Conservation (phyloP, 1,140 invertebrate species). For the Cephus cinctus region DNA sequence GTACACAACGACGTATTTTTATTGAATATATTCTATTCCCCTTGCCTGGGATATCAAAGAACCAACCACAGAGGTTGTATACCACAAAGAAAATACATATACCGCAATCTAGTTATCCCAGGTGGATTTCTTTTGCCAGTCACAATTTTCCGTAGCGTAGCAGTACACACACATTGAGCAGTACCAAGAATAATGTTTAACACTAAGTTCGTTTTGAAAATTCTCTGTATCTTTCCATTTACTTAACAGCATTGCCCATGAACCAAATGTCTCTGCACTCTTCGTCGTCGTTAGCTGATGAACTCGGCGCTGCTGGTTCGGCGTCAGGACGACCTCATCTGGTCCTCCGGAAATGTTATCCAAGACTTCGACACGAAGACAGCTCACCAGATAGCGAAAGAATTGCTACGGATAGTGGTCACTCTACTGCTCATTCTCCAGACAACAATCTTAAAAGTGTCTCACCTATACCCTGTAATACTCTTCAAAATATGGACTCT, state of each 20-base stretch:
- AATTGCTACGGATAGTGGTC: conserved; percentile 81
- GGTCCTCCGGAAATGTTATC: conserved; percentile 70
- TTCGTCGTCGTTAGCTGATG: conserved; percentile 69
- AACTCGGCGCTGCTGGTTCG: conserved; percentile 54
- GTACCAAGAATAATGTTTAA: too few relatives aligned
- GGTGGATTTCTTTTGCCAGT: too few relatives aligned
- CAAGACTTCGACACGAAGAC: conserved; percentile 70
- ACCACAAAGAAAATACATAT: too few relatives aligned
- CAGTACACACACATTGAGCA: too few relatives aligned
- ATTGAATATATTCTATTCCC: too few relatives aligned
- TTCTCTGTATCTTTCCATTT: background rate
- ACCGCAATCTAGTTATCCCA: too few relatives aligned
- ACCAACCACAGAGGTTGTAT: too few relatives aligned
- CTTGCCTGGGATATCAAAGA: too few relatives aligned
- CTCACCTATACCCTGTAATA: conserved; percentile 63
- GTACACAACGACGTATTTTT: too few relatives aligned
- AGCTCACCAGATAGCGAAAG: conserved; percentile 83
- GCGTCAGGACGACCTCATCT: conserved; percentile 56
- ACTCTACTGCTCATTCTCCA: conserved; percentile 86
- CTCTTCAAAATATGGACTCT: conserved; percentile 46
- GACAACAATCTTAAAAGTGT: conserved; percentile 80
- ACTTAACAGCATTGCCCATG: conserved; percentile 28
- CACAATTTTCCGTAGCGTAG: too few relatives aligned
- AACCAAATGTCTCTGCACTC: conserved; percentile 35
- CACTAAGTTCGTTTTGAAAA: too few relatives aligned